Base-by-base conservation (phyloP, 2,113 vertebrate genomes). In the Spea multiplicata region DNA sequence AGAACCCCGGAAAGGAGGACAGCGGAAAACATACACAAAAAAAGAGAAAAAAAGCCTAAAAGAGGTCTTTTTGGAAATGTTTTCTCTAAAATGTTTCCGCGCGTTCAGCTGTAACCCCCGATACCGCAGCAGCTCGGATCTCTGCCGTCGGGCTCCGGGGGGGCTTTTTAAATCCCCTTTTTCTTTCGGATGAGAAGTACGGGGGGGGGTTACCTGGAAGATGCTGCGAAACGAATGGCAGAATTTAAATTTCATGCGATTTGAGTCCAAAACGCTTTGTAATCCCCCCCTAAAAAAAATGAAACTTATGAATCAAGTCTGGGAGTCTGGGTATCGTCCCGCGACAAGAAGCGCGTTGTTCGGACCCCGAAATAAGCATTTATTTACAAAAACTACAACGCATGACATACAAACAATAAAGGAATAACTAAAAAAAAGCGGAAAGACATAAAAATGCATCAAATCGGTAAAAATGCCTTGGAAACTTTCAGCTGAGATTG, bases 221-320 rank as follows among this genome's bases (percentile, higher is more conserved):
- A 80, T 80, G 73, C 47, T 6, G 48, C 74, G 67, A 73, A 61
- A 73, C 67, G 59, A 80, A 80, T 80, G 71, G 44, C 68, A 16
- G 74, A 64, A 57, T 74, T 80, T 68, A 55, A 30, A 80, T 80
- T 80, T 80, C 78, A 62, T 67, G 77, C 62, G 71, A 71, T 80
- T 71, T 73, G 62, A 10, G 10, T 74, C 59, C 71, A 73, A 62
- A 50, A 73, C 74, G 71, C 64, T 48, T 10, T 10, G 16, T 64
- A 73, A 65, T 30, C 30, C 30, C 30, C 30, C 30, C 30, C 30
- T 2, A 13, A 74, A 67, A 46, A 67, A 30, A 66, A 73, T 80
- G 61, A 55, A 73, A 80, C 45, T 73, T 80, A 73, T 80, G 49
- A 73, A 73, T 45, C 62, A 48, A 7, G 13, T 14, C 64, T 59